These are phyloP conservation scores for Lasioglossum zephyrum DNA, from an alignment of 2,888 invertebrate genomes.

Conservation along the genomic window DNA sequence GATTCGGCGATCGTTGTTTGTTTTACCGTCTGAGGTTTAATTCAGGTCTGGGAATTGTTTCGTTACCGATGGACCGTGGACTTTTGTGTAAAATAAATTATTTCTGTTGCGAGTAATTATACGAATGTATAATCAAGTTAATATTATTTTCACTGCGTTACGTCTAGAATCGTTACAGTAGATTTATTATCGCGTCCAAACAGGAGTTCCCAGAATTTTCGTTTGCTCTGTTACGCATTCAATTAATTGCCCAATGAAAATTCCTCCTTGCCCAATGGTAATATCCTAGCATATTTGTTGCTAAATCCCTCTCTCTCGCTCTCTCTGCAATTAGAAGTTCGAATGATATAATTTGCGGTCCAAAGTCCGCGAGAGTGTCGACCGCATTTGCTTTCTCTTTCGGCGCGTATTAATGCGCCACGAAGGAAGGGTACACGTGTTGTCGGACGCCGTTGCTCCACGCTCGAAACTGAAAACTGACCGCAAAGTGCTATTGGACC, in stretches of 20 bases:
- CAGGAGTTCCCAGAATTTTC: neutral
- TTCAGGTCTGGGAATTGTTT: neutral
- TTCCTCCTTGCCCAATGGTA: neutral
- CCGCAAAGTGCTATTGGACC: slow-evolving; percentile 4
- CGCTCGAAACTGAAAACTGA: neutral
- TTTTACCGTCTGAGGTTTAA: neutral
- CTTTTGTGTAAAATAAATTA: neutral
- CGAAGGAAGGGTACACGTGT: slow-evolving; percentile 7
- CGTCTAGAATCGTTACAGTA: neutral
- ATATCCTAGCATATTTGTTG: neutral
- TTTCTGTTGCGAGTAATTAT: neutral
- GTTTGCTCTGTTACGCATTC: neutral
- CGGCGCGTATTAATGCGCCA: neutral
- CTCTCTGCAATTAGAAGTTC: slow-evolving; percentile 7
- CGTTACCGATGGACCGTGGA: neutral
- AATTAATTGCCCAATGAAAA: neutral
- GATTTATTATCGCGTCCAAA: neutral
- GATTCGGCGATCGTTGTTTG: neutral
- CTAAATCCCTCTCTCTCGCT: neutral
- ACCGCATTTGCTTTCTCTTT: slow-evolving; percentile 8
- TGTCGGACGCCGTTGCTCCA: neutral
- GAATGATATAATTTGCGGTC: slow-evolving; percentile 1
- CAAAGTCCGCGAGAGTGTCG: neutral
- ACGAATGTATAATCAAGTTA: no score
- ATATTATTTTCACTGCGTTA: no score